Evolutionary conservation across 1,140 invertebrate genomes (phyloP).

Genomic region (Trypoxylus dichotomus): DNA sequence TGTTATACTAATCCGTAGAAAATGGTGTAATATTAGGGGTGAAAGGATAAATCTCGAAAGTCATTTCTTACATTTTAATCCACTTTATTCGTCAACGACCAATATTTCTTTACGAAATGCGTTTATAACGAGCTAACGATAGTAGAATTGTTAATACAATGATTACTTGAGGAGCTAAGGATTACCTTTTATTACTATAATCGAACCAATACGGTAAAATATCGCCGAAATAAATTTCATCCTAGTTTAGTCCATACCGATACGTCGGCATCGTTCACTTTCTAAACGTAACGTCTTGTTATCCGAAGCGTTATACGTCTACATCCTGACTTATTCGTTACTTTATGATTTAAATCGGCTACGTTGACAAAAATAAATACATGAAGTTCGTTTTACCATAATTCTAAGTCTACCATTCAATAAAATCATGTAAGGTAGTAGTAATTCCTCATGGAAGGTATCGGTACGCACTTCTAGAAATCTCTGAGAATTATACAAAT

Average conservation of each 20-base stretch:
- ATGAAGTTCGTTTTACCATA: conserved; percentile 1
- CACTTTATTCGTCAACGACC: neutral
- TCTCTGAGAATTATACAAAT: conserved; percentile 18
- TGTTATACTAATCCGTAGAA: neutral
- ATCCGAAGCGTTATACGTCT: neutral
- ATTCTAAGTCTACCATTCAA: conserved; percentile 7
- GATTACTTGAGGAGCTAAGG: neutral
- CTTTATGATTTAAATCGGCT: conserved; percentile 21
- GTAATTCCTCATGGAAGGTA: neutral
- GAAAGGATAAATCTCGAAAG: neutral
- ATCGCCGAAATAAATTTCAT: conserved; percentile 10
- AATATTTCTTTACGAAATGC: neutral
- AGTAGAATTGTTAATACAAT: neutral
- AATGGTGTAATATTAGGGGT: neutral
- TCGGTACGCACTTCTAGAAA: neutral
- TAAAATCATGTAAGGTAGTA: conserved; percentile 17
- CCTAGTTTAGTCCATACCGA: conserved; percentile 10
- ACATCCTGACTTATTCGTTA: conserved; percentile 17
- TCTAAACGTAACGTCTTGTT: conserved; percentile 13
- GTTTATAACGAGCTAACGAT: conserved; percentile 1
- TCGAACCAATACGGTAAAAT: neutral
- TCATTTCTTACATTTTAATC: conserved; percentile 1
- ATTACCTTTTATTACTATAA: neutral
- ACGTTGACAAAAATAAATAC: conserved; percentile 3
- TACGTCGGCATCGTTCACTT: neutral